A percentile compares a stretch with the other conserved stretches of the same genome.
Evolutionary conservation across 2,113 vertebrate genomes (phyloP).

Genomic region (Lepus europaeus): DNA sequence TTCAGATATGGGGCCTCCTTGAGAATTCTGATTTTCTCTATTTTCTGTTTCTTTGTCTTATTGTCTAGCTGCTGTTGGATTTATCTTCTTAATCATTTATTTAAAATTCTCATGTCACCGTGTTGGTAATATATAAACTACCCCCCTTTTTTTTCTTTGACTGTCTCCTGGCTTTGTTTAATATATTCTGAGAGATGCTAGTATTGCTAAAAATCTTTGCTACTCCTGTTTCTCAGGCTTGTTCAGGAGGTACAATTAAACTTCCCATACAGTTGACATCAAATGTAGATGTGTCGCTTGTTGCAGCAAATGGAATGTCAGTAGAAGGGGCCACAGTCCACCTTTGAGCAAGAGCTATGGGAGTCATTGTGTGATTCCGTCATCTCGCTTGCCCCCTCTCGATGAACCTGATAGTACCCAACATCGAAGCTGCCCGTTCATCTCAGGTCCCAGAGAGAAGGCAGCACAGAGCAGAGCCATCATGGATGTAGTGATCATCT

Average conservation of each 20-base stretch:
- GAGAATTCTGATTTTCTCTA: not conserved
- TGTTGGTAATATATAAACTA: conserved; percentile 41
- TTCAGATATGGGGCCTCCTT: not conserved
- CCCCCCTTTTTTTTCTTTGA: not conserved
- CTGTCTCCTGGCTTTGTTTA: conserved; percentile 16
- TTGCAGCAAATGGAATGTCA: not conserved
- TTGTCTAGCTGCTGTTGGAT: conserved; percentile 17
- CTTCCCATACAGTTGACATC: not conserved
- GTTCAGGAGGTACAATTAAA: not conserved
- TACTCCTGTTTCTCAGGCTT: not conserved
- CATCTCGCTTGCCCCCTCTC: not conserved
- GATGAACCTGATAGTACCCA: not conserved
- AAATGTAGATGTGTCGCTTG: conserved; percentile 7
- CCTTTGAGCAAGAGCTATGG: conserved; percentile 22
- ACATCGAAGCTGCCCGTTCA: not conserved
- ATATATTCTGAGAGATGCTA: conserved; percentile 31
- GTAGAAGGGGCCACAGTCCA: not conserved
- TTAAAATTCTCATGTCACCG: conserved; percentile 12
- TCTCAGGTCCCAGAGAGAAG: not conserved
- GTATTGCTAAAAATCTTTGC: conserved; percentile 23
- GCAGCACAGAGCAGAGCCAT: not conserved
- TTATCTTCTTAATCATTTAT: conserved; percentile 38
- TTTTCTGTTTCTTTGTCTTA: conserved; percentile 12
- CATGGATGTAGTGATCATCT: not conserved
- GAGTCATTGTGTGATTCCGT: not conserved